Base-by-base conservation (phyloP, 2,888 invertebrate species). In the Mythimna ferrago region DNA sequence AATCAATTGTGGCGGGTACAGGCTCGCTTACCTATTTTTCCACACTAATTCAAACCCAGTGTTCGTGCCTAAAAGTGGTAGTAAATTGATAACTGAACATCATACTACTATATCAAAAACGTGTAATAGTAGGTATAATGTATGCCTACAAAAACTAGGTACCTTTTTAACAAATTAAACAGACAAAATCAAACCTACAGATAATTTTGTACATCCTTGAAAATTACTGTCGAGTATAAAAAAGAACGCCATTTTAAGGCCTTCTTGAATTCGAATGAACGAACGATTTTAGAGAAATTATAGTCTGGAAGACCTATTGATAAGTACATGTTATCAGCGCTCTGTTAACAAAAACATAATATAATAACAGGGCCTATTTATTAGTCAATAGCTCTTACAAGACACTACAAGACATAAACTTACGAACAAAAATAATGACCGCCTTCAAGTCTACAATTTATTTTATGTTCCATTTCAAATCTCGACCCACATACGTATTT, bases 391-490 rank as follows among this genome's bases (percentile, higher is more conserved):
- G 16, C 16, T 6, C 48, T 16, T 48, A 6, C 14, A 48, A 14
- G 14, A 48, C 16, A 11, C 26, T 56, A 60, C 0, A 9, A 2
- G 38, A n/a, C 19, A 16, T 35, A 16, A 41, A 48, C 5, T 53
- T 9, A 35, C 11, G n/a, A 11, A 35, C 38, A 69, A 58, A 58
- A 54, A 54, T 44, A 76, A 21, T 54, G 19, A 54, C 21, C 26
- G 11, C 19, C 21, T 2, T 6, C 2, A 32, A 41, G 14, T 1
- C n/a, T 32, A 54, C 2, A 16, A 66, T 53, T 53, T 65, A 44
- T 67, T 56, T 69, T 21, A 71, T 16, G 26, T 48, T 61, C 9
- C 2, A 71, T 2, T 62, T 58, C 58, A 2, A 61, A 77, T 53
- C 32, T 5, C n/a, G n/a, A 69, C 26, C 9, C n/a, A 35, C 16